phyloP scores from a whole-genome alignment of 2,888 invertebrate species.

The Hirtodrosophila confusa region DNA sequence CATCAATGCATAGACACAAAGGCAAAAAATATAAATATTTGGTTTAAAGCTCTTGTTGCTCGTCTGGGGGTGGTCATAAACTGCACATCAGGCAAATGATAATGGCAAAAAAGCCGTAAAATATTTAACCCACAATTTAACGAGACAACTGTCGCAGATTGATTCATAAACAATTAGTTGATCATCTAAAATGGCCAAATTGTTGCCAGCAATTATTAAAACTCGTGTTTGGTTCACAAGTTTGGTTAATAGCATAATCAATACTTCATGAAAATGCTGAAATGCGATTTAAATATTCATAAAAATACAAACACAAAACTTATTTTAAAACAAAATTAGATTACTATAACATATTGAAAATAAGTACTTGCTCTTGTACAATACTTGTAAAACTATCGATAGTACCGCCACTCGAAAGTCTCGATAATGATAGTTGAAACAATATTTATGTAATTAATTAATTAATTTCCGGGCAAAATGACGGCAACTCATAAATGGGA shows the following conservation, averaged over 20 bases:
- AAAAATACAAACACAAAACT: too few species aligned
- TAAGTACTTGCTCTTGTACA: too few species aligned
- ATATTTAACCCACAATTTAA: conserved; percentile 61
- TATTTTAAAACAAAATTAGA: too few species aligned
- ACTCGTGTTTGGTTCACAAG: conserved; percentile 1
- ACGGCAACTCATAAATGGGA: too few species aligned
- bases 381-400: too few species aligned
- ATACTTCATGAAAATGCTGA: too few species aligned
- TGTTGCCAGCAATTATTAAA: conserved; percentile 20
- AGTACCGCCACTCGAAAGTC: too few species aligned
- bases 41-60: conserved; percentile 15
- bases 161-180: conserved; percentile 70
- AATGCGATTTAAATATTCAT: too few species aligned
- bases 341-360: too few species aligned
- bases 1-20: conserved; percentile 43
- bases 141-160: conserved; percentile 51
- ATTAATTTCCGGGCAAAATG: too few species aligned
- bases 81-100: conserved; percentile 57
- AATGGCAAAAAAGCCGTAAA: conserved; percentile 55
- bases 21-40: conserved; percentile 7
- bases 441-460: too few species aligned
- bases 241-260: conserved; percentile 2
- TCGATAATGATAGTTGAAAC: too few species aligned
- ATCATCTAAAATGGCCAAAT: conserved; percentile 38
- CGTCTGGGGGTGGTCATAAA: conserved; percentile 44